phyloP scores from a whole-genome alignment of 1,140 invertebrate genomes.

The Bombus vancouverensis region DNA sequence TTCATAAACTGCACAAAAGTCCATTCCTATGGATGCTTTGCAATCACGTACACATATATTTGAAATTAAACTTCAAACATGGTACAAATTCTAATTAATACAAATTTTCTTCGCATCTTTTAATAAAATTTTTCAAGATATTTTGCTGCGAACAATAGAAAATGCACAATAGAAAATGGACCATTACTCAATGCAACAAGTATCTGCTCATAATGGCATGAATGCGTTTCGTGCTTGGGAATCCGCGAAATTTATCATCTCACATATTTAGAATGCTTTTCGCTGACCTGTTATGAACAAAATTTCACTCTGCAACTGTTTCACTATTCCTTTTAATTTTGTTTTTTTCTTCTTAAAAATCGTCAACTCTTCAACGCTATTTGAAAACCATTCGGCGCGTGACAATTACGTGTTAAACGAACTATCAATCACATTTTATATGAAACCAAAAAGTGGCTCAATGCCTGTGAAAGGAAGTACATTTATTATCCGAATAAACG shows the following conservation, averaged over 20 bases:
- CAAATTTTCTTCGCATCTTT: not conserved
- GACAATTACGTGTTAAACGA: too few relatives aligned
- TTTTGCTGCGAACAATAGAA: not conserved
- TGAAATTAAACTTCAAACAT: not conserved
- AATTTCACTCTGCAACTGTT: not conserved
- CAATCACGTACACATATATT: not conserved
- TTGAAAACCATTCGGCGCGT: too few relatives aligned
- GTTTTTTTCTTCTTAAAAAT: not conserved
- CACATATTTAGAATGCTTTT: not conserved
- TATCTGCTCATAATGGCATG: not conserved
- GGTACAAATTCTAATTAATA: not conserved
- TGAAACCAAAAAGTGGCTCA: too few relatives aligned
- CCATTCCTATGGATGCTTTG: not conserved
- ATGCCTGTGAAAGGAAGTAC: too few relatives aligned
- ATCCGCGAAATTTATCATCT: constrained; percentile 1
- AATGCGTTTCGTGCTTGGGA: not conserved
- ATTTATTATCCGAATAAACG: not conserved
- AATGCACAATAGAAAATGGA: not conserved
- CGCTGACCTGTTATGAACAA: not conserved
- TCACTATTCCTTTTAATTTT: not conserved
- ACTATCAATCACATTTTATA: too few relatives aligned
- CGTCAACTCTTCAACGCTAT: too few relatives aligned
- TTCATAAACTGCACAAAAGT: not conserved
- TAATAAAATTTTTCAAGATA: not conserved
- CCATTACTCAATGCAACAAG: not conserved